Percentiles rank a stretch among this genome's conserved stretches.
Conservation (phyloP, 1,140 invertebrate genomes). For the Mya arenaria region DNA sequence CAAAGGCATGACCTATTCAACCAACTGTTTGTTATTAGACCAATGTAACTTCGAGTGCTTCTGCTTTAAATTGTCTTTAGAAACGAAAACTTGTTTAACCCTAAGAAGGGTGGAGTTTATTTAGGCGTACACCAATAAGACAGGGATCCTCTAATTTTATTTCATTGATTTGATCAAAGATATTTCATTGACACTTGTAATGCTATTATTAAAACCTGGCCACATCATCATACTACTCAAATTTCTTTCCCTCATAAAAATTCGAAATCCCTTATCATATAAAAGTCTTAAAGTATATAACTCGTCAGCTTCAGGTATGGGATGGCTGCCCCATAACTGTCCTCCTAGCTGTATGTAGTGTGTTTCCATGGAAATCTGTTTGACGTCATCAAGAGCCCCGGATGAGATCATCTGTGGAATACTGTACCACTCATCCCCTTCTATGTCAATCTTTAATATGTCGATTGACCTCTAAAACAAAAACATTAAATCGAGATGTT, state of each 20-base stretch:
- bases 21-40: too few species aligned
- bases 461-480: slow-evolving; percentile 42
- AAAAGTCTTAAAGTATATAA: neutral
- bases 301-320: neutral
- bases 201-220: neutral
- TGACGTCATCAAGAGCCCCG: slow-evolving; percentile 10
- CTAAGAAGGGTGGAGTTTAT: too few species aligned
- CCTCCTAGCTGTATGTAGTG: neutral
- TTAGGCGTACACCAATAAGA: too few species aligned
- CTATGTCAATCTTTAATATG: slow-evolving; percentile 51
- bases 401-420: slow-evolving; percentile 36
- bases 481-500: too few species aligned
- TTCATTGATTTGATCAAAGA: neutral
- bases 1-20: too few species aligned
- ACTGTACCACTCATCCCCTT: slow-evolving; percentile 37
- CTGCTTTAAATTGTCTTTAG: too few species aligned
- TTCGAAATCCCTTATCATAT: neutral
- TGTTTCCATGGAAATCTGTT: slow-evolving; percentile 17
- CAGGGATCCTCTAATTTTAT: too few species aligned
- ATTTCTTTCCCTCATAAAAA: slow-evolving; percentile 14
- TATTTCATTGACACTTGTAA: neutral
- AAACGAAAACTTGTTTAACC: too few species aligned
- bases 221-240: neutral
- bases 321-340: neutral
- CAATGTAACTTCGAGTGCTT: too few species aligned